These are phyloP conservation scores for Ispidina lecontei DNA, from an alignment of 2,797 vertebrate species.

Conservation along the genomic window DNA sequence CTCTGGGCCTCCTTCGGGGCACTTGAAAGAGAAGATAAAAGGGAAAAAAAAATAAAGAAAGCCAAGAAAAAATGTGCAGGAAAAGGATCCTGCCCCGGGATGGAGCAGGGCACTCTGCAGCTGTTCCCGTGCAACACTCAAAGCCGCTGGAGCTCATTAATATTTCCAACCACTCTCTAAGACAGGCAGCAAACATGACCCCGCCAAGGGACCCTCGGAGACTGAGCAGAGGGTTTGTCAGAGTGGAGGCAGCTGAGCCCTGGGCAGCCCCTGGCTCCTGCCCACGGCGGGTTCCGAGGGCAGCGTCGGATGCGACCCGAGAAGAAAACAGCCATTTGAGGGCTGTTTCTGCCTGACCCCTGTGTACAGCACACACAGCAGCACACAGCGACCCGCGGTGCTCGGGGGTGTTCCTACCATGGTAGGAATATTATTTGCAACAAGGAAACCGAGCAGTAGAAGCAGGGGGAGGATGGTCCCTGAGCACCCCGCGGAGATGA, in stretches of 20 bases:
- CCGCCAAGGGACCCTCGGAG: background rate
- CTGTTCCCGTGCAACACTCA: background rate
- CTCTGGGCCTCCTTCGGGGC: background rate
- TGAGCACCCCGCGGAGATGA: rapidly evolving
- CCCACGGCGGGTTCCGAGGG: background rate
- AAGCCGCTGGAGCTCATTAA: background rate
- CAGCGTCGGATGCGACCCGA: rapidly evolving
- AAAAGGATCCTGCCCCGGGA: background rate
- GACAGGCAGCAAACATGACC: background rate
- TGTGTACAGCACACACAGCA: background rate
- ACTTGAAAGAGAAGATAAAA: background rate
- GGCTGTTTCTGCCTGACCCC: background rate
- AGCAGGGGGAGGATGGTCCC: too few species aligned
- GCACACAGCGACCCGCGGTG: rapidly evolving
- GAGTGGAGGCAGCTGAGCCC: background rate
- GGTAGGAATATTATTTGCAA: background rate
- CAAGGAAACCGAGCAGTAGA: rapidly evolving
- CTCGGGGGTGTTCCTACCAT: rapidly evolving
- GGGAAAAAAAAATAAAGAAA: background rate
- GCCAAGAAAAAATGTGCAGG: background rate
- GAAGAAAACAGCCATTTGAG: background rate
- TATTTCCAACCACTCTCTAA: background rate
- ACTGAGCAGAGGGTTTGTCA: background rate
- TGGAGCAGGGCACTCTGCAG: background rate
- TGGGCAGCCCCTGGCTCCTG: background rate